Evolutionary conservation across 2,888 invertebrate species (phyloP).

Genomic region (Platycheirus rosarum): DNA sequence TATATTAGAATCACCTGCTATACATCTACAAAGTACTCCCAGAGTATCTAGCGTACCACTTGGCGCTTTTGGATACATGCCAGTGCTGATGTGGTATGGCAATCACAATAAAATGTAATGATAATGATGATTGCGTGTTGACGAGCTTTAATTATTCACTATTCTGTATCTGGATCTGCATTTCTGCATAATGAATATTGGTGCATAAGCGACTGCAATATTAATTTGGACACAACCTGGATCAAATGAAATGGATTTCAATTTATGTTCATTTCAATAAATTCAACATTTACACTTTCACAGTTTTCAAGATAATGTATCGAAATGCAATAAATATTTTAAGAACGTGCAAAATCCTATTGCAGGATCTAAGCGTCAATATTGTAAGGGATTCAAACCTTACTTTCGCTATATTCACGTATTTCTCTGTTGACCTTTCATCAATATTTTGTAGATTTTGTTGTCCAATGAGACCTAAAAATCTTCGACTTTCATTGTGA

Average conservation of each 20-base stretch:
- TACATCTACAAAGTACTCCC: constrained; percentile 19
- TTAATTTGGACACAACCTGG: constrained; percentile 19
- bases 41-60: constrained; percentile 18
- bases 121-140: constrained; percentile 70
- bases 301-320: no score
- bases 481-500: no score
- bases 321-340: no score
- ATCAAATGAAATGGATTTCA: constrained; percentile 22
- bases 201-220: constrained; percentile 6
- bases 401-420: no score
- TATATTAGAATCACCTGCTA: constrained; percentile 63
- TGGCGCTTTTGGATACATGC: constrained; percentile 57
- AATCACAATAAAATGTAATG: constrained; percentile 68
- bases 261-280: no score
- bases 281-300: no score
- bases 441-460: no score
- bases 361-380: no score
- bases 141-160: constrained; percentile 64
- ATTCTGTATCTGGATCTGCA: neutral
- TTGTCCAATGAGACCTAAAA: no score
- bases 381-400: no score
- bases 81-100: constrained; percentile 34
- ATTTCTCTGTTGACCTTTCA: no score
- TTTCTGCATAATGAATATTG: constrained; percentile 29
- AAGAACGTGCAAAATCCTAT: no score